Conservation (phyloP, 2,797 vertebrate species). For the Gallinago nigripennis region DNA sequence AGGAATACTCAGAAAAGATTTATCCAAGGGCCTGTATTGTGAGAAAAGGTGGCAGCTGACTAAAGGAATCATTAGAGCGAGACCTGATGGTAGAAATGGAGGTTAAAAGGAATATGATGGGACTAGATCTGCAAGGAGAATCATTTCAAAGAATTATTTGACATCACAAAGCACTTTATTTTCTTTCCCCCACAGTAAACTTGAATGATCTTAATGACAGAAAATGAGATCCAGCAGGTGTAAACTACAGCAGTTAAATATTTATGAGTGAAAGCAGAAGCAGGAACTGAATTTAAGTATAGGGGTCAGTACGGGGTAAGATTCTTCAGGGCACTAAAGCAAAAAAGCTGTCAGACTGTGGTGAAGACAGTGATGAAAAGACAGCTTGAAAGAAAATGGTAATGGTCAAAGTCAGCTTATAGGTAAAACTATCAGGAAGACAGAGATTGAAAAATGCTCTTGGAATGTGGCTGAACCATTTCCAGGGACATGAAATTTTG, state of each 20-base stretch:
- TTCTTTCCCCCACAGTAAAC: neutral
- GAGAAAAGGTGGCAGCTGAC: neutral
- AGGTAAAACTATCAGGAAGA: neutral
- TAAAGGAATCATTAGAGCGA: neutral
- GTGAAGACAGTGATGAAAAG: neutral
- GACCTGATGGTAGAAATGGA: neutral
- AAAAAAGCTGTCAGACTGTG: neutral
- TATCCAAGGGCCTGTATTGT: neutral
- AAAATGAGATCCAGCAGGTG: constrained; percentile 22
- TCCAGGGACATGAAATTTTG: neutral
- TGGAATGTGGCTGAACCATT: neutral
- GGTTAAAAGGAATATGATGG: neutral
- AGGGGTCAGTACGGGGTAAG: neutral
- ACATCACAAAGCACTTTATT: neutral
- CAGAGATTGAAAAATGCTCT: neutral
- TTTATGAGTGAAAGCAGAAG: neutral
- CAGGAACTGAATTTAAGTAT: neutral
- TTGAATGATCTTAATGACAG: constrained; percentile 6
- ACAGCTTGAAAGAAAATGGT: neutral
- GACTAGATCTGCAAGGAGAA: neutral
- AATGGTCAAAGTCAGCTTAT: neutral
- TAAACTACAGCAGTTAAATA: neutral
- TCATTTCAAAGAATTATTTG: neutral
- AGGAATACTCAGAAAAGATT: neutral
- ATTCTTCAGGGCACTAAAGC: neutral